phyloP scores from a whole-genome alignment of 2,113 vertebrate species.

The Halichoeres trimaculatus region DNA sequence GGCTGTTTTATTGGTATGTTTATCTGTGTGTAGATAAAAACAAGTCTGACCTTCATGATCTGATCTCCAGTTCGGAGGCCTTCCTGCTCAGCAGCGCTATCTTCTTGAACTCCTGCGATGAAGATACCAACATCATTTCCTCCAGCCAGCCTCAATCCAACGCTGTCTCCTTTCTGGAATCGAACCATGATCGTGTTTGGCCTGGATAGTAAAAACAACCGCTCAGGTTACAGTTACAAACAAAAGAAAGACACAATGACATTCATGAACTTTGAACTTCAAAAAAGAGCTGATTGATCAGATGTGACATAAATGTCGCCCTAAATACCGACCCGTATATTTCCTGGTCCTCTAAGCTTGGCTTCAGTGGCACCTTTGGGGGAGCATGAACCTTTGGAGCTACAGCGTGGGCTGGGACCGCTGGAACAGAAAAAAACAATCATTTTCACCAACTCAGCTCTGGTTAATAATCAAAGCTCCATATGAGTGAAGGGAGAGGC shows the following conservation, averaged over 20 bases:
- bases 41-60: conserved; percentile 90
- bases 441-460: neutral
- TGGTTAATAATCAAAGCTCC: neutral
- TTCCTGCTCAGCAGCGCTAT: conserved; percentile 92
- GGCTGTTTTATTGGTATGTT: neutral
- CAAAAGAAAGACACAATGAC: neutral
- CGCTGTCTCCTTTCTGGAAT: conserved; percentile 95
- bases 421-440: conserved; percentile 3
- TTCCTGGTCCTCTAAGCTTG: conserved; percentile 91
- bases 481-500: neutral
- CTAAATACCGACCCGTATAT: conserved; percentile 88
- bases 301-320: neutral
- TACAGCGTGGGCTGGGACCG: conserved; percentile 36
- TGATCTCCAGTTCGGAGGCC: conserved; percentile 94
- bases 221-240: neutral
- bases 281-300: neutral
- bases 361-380: conserved; percentile 85
- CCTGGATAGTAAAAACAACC: conserved; percentile 58
- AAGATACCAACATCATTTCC: conserved; percentile 98
- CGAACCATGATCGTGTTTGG: conserved; percentile 93
- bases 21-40: neutral
- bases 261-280: no score
- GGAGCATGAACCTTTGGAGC: conserved; percentile 72
- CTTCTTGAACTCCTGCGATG: conserved; percentile 95
- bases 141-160: conserved; percentile 94